These are phyloP conservation scores for Brachypodius melanocephalos DNA, from an alignment of 2,113 vertebrate species.

Conservation along the genomic window DNA sequence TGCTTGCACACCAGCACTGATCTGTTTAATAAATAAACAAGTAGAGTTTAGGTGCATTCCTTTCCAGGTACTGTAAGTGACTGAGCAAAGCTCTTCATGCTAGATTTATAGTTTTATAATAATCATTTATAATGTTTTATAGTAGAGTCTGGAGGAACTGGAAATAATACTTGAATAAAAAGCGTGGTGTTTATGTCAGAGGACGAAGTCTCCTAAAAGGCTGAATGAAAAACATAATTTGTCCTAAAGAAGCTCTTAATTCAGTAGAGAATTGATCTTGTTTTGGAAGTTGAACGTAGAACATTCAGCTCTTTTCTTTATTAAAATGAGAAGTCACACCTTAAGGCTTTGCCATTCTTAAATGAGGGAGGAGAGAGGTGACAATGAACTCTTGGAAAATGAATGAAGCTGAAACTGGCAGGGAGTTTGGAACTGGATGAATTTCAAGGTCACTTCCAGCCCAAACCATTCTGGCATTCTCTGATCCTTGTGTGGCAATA, in stretches of 20 bases:
- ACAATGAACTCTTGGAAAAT: neutral
- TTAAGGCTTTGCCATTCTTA: neutral
- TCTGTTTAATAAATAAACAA: conserved; percentile 17
- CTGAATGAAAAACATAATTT: neutral
- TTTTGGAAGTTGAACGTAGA: neutral
- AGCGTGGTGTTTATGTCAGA: neutral
- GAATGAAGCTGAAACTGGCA: neutral
- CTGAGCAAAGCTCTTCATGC: neutral
- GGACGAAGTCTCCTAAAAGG: neutral
- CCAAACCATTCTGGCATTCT: neutral
- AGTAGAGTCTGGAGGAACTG: neutral
- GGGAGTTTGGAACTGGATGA: neutral
- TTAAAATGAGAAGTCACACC: neutral
- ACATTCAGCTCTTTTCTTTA: neutral
- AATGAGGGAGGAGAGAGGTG: neutral
- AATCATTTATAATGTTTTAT: neutral
- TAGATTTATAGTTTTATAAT: neutral
- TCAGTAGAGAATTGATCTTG: neutral
- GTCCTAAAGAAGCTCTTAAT: neutral
- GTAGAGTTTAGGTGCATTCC: neutral
- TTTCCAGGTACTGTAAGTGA: neutral
- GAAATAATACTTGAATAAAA: neutral
- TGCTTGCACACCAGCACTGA: neutral
- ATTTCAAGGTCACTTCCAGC: neutral
- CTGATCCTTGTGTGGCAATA: too few species aligned